phyloP scores from a whole-genome alignment of 2,113 vertebrate species.

The Orthonyx spaldingii region DNA sequence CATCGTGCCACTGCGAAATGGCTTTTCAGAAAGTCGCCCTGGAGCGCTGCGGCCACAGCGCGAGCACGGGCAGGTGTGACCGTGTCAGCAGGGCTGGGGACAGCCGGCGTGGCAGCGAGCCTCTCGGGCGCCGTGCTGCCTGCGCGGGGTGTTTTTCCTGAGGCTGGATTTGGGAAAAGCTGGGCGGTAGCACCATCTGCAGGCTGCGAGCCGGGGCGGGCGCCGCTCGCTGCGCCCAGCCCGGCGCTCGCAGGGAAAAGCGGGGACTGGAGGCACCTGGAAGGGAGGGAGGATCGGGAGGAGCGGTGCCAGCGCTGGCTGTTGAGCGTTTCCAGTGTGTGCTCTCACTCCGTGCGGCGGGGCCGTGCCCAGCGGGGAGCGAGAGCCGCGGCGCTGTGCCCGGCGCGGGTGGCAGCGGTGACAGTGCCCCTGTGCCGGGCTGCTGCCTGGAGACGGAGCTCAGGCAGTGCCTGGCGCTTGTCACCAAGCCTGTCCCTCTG shows the following conservation, averaged over 20 bases:
- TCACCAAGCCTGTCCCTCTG: neutral
- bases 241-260: neutral
- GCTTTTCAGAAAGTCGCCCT: accelerated
- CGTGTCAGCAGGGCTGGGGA: neutral
- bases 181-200: constrained; percentile 93
- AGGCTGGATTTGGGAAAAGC: constrained; percentile 59
- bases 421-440: accelerated
- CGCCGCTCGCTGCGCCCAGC: neutral
- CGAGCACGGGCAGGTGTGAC: accelerated
- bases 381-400: accelerated
- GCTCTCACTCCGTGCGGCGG: accelerated
- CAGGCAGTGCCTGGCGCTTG: neutral
- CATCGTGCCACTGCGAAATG: accelerated
- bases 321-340: accelerated
- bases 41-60: accelerated
- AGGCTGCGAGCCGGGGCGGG: constrained; percentile 71
- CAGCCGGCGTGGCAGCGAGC: accelerated
- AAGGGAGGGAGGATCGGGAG: accelerated
- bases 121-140: neutral
- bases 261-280: neutral
- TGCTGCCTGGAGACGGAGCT: neutral
- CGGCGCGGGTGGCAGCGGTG: accelerated
- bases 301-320: accelerated
- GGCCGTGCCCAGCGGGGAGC: accelerated
- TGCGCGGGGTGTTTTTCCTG: neutral